phyloP scores from a whole-genome alignment of 2,113 vertebrate species.

The Salvelinus alpinus region DNA sequence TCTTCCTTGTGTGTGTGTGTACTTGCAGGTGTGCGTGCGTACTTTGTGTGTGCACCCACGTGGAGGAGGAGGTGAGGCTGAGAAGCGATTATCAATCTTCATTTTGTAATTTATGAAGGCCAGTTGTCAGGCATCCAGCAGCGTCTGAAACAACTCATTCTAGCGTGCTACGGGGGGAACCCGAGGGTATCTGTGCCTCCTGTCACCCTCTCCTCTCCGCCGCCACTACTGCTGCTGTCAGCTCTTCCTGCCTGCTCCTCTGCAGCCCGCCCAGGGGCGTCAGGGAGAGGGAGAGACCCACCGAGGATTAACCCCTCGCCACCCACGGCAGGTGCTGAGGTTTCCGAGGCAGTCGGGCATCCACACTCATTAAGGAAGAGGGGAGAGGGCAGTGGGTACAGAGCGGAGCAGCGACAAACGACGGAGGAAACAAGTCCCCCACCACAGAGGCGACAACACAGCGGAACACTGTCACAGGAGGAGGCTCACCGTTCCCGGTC shows the following conservation, averaged over 20 bases:
- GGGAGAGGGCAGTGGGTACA: constrained; percentile 39
- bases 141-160: constrained; percentile 75
- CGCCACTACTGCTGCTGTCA: constrained; percentile 62
- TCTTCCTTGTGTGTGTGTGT: constrained; percentile 7
- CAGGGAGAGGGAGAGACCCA: constrained; percentile 38
- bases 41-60: constrained; percentile 40
- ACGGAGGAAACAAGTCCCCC: constrained; percentile 35
- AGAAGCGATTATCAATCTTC: constrained; percentile 74
- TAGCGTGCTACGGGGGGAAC: constrained; percentile 65
- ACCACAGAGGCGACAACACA: too few relatives aligned
- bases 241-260: constrained; percentile 21
- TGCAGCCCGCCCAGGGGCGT: constrained; percentile 61
- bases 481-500: constrained; percentile 27
- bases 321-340: constrained; percentile 69
- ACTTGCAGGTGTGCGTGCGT: constrained; percentile 17
- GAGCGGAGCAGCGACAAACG: constrained; percentile 58
- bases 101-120: constrained; percentile 78
- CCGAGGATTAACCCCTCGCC: constrained; percentile 73
- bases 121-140: constrained; percentile 75
- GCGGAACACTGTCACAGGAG: too few relatives aligned
- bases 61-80: constrained; percentile 48
- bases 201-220: constrained; percentile 64
- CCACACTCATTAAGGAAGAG: constrained; percentile 70
- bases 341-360: constrained; percentile 68
- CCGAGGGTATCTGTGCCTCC: constrained; percentile 70